phyloP scores from a whole-genome alignment of 2,113 vertebrate species.

The Equus przewalskii region DNA sequence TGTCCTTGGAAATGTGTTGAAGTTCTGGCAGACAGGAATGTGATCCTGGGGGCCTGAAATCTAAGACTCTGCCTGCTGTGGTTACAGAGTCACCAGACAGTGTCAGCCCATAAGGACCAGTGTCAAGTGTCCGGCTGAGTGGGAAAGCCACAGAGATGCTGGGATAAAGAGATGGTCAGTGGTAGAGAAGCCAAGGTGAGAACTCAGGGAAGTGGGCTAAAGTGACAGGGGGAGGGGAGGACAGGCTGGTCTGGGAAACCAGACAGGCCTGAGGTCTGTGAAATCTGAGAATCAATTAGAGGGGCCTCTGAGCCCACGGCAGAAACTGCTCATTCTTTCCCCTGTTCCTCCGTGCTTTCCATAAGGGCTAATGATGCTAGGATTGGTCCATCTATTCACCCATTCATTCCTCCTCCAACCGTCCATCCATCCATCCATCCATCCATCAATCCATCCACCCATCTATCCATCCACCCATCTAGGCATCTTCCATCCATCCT shows the following conservation, averaged over 20 bases:
- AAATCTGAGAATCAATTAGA: background rate
- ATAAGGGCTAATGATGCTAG: background rate
- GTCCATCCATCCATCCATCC: no score
- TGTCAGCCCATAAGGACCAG: no score
- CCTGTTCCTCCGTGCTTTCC: background rate
- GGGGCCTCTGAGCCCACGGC: background rate
- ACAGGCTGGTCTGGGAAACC: background rate
- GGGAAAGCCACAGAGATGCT: background rate
- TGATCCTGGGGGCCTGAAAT: background rate
- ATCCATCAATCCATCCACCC: background rate
- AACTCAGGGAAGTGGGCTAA: background rate
- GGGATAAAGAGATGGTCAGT: no score
- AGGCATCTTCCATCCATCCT: no score
- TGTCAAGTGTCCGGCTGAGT: background rate
- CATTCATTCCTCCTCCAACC: background rate
- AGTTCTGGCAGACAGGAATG: background rate
- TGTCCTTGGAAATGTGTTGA: background rate
- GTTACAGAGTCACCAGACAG: background rate
- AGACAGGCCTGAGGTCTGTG: background rate
- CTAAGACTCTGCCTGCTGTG: background rate
- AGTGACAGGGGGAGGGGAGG: background rate
- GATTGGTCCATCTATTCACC: background rate
- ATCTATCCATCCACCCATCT: background rate
- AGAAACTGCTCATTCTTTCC: background rate
- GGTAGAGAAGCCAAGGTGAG: background rate